Base-by-base conservation (phyloP, 2,113 vertebrate genomes). In the Synodontis membranacea region DNA sequence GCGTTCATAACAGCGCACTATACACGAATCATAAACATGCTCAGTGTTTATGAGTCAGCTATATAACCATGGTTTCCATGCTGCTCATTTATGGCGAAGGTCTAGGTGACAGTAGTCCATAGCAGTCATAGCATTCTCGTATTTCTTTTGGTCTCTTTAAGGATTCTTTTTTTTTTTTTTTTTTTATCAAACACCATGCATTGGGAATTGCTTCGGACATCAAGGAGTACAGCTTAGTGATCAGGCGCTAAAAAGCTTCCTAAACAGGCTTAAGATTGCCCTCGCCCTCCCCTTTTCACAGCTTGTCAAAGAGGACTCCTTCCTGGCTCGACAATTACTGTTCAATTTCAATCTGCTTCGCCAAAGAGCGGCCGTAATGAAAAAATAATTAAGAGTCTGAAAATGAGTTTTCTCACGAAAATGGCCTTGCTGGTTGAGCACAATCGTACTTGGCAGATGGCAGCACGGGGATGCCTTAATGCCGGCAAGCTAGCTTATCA, bases 311-410 rank as follows among this genome's bases (percentile, higher is more conserved):
- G 96, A 96, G 97, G 96, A 89, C 96, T 91, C 94, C 90, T 93
- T 95, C 97, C 96, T 96, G 95, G 95, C 95, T 95, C 94, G 96
- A 95, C 97, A 97, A 98, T 99, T 98, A 98, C 97, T 96, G 96
- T 95, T 97, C 97, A 96, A 96, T 97, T 98, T 96, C 97, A 98
- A 97, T 97, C 96, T 97, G 97, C 94, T 97, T 93, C 94, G 95
- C 95, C 95, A 86, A 86, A 96, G 95, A 95, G 94, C 95, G 95
- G 95, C 95, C 95, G 94, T 98, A 98, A 98, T 98, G 96, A 97
- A 98, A 48, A 99, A 98, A 99, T 98, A 98, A 99, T 99, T 99
- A 98, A 96, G 96, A 97, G 95, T 92, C 94, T 95, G 96, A 98
- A 98, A 98, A 98, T 98, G 96, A 97, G 96, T 98, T 98, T 98